phyloP scores from a whole-genome alignment of 2,797 vertebrate species.

The Cynodonichthys magdalenae region DNA sequence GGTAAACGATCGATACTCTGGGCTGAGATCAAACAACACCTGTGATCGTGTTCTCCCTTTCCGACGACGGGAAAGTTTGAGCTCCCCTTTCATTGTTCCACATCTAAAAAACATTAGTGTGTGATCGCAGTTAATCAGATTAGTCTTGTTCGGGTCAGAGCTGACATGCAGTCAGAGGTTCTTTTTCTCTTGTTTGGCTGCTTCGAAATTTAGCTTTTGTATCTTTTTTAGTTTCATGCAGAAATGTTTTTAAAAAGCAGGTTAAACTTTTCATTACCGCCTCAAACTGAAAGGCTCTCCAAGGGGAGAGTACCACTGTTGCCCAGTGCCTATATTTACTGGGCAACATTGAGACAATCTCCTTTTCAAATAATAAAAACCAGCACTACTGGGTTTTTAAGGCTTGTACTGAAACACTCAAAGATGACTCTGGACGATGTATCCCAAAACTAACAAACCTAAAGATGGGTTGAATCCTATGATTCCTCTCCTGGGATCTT shows the following conservation, averaged over 20 bases:
- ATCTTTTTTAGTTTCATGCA: background rate
- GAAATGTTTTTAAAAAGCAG: background rate
- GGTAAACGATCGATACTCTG: conserved; percentile 45
- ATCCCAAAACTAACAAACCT: too few species aligned
- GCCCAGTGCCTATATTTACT: too few species aligned
- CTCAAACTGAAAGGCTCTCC: too few species aligned
- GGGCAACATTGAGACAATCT: too few species aligned
- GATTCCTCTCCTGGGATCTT: too few species aligned
- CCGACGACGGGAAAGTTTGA: conserved; percentile 26
- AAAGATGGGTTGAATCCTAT: too few species aligned
- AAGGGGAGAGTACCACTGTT: too few species aligned
- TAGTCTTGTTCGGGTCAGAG: conserved; percentile 5
- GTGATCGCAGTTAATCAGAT: conserved; percentile 45
- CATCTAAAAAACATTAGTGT: conserved; percentile 31
- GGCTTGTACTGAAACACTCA: too few species aligned
- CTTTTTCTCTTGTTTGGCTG: background rate
- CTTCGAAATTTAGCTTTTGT: background rate
- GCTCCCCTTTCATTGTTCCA: conserved; percentile 50
- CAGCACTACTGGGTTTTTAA: too few species aligned
- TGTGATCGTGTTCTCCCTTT: conserved; percentile 32
- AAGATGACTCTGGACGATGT: too few species aligned
- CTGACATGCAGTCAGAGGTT: background rate
- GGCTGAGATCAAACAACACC: conserved; percentile 37
- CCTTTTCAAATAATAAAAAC: too few species aligned
- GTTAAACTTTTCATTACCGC: too few species aligned